Evolutionary conservation across 2,888 invertebrate genomes (phyloP).

Genomic region (Drosophila formosana): DNA sequence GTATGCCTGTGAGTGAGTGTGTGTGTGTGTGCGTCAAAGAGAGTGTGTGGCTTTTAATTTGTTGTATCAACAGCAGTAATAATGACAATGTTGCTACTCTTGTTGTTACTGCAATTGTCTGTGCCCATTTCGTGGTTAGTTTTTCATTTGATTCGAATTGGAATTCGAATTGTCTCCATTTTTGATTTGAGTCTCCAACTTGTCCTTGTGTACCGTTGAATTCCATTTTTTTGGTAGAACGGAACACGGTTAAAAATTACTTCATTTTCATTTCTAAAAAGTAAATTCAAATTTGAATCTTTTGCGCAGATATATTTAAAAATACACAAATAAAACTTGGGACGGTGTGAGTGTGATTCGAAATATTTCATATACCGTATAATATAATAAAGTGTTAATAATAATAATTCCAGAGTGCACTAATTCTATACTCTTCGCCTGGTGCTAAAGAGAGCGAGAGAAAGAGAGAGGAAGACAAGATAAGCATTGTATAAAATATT

Average conservation of each 20-base stretch:
- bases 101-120: conserved; percentile 35
- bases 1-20: conserved; percentile 17
- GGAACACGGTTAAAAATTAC: neutral
- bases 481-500: conserved; percentile 19
- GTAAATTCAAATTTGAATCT: neutral
- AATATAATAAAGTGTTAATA: conserved; percentile 14
- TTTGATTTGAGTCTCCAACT: conserved; percentile 18
- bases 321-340: neutral
- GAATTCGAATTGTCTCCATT: conserved; percentile 17
- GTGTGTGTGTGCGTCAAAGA: conserved; percentile 25
- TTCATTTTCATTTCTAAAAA: neutral
- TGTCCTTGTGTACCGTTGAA: conserved; percentile 28
- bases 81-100: conserved; percentile 20
- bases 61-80: conserved; percentile 47
- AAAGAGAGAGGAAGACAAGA: conserved; percentile 23
- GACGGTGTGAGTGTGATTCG: neutral
- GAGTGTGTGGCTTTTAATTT: conserved; percentile 55
- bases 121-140: conserved; percentile 43
- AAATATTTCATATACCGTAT: neutral
- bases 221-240: neutral
- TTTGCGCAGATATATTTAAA: neutral
- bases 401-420: conserved; percentile 47
- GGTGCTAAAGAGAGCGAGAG: conserved; percentile 34
- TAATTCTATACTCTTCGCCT: conserved; percentile 43
- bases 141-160: conserved; percentile 30